These are phyloP conservation scores for Ceryle rudis DNA, from an alignment of 2,797 vertebrate genomes.

Conservation along the genomic window DNA sequence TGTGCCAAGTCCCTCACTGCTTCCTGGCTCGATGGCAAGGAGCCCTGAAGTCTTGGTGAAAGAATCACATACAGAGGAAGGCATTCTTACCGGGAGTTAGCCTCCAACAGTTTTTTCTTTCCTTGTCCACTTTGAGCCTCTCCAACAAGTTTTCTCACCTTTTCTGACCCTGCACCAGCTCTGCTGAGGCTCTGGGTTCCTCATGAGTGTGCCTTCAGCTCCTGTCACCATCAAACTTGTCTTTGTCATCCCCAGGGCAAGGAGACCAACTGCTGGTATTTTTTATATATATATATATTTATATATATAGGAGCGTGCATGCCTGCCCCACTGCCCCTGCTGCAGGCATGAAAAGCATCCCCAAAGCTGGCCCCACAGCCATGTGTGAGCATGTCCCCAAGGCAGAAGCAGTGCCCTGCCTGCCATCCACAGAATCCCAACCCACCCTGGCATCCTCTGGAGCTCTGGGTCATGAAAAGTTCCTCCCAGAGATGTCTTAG, in stretches of 20 bases:
- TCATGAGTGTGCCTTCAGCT: neutral
- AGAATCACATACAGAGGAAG: neutral
- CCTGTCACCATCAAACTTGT: neutral
- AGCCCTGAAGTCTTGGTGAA: neutral
- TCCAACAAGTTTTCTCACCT: neutral
- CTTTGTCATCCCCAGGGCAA: neutral
- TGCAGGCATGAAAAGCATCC: neutral
- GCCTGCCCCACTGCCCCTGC: neutral
- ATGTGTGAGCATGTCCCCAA: accelerated
- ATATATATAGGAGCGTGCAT: accelerated
- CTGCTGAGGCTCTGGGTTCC: neutral
- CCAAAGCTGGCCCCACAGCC: accelerated
- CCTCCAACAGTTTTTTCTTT: neutral
- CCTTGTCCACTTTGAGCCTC: neutral
- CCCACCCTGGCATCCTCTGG: neutral
- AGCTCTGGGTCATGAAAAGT: neutral
- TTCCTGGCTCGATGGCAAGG: accelerated
- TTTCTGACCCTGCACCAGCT: neutral
- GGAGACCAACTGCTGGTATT: accelerated
- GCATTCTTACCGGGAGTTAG: neutral
- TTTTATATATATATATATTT: accelerated
- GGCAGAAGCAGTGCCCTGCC: neutral
- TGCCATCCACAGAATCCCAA: neutral
- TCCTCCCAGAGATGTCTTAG: neutral
- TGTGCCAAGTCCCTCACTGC: accelerated